phyloP scores from a whole-genome alignment of 1,140 invertebrate species.

The Drosophila nigromelanica region DNA sequence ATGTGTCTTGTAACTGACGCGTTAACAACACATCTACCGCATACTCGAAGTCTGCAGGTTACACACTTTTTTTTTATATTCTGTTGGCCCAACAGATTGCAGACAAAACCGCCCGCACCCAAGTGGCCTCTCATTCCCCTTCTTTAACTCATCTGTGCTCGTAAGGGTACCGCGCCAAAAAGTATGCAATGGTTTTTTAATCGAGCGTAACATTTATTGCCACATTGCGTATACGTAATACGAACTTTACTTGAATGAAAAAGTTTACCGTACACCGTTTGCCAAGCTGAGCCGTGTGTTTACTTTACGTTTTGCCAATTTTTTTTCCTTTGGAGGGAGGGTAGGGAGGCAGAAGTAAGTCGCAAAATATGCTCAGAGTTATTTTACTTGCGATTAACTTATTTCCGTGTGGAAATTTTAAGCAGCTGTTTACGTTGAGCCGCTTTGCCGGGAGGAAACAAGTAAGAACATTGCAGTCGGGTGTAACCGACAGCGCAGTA shows the following conservation, averaged over 20 bases:
- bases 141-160: background rate
- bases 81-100: conserved; percentile 46
- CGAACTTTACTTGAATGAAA: conserved; percentile 30
- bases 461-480: too few relatives aligned
- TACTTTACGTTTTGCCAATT: conserved; percentile 24
- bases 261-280: conserved; percentile 29
- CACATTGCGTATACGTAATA: conserved; percentile 54
- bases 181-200: conserved; percentile 59
- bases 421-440: conserved; percentile 4
- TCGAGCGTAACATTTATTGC: conserved; percentile 64
- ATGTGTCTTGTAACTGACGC: conserved; percentile 41
- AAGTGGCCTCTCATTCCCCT: too few relatives aligned
- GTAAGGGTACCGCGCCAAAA: conserved; percentile 31
- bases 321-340: background rate
- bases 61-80: conserved; percentile 40
- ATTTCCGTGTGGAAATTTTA: conserved; percentile 39
- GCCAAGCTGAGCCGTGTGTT: conserved; percentile 20
- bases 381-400: conserved; percentile 61
- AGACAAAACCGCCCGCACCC: conserved; percentile 2
- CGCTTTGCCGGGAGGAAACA: background rate
- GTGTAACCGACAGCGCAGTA: too few relatives aligned
- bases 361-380: conserved; percentile 43
- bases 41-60: conserved; percentile 22
- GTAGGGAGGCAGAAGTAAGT: background rate
- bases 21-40: conserved; percentile 37